Conservation (phyloP, 2,888 invertebrate genomes). For the Baccha elongata region DNA sequence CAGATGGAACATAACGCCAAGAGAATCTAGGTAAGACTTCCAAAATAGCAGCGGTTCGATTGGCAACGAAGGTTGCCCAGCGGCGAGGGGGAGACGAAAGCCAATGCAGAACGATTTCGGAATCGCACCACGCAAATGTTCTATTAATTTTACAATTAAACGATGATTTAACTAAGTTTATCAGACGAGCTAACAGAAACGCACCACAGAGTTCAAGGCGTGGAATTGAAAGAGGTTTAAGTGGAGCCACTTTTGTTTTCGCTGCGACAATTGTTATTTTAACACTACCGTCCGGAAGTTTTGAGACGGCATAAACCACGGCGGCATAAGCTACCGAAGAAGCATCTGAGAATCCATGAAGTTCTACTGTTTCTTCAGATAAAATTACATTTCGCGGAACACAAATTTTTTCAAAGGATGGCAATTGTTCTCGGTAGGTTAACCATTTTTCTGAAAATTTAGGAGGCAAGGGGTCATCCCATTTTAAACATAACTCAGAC, state of each 20-base stretch:
- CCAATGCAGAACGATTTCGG: conserved; percentile 76
- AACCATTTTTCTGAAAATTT: conserved; percentile 14
- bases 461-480: conserved; percentile 61
- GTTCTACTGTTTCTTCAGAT: background rate
- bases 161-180: conserved; percentile 34
- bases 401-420: conserved; percentile 22
- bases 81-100: conserved; percentile 63
- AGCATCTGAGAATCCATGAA: conserved; percentile 40
- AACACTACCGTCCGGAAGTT: background rate
- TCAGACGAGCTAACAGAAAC: conserved; percentile 41
- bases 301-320: background rate
- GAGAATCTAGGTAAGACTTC: conserved; percentile 29
- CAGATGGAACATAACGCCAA: no score
- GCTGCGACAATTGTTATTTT: conserved; percentile 5
- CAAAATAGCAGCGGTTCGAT: conserved; percentile 62
- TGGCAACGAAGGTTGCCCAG: conserved; percentile 65
- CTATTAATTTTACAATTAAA: conserved; percentile 35
- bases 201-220: conserved; percentile 59
- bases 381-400: conserved; percentile 18
- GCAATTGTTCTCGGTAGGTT: conserved; percentile 20
- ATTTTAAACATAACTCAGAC: conserved; percentile 15
- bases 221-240: conserved; percentile 46
- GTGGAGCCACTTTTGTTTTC: conserved; percentile 25
- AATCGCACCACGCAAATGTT: conserved; percentile 75
- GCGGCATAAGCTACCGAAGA: background rate